phyloP scores from a whole-genome alignment of 2,888 invertebrate species.

The Ophion slaviceki region DNA sequence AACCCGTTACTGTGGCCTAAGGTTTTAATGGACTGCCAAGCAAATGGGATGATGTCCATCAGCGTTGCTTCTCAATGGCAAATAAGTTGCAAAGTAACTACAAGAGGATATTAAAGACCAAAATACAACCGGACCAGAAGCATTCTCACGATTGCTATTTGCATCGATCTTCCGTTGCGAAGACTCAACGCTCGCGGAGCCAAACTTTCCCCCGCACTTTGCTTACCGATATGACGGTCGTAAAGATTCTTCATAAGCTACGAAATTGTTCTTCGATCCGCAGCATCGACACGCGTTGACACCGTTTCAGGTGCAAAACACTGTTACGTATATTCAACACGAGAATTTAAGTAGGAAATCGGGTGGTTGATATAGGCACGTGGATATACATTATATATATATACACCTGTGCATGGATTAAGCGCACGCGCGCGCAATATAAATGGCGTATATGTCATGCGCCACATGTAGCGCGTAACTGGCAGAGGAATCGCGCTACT shows the following conservation, averaged over 20 bases:
- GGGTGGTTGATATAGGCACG: background rate
- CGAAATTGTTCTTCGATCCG: background rate
- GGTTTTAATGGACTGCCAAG: too few species aligned
- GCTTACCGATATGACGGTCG: too few species aligned
- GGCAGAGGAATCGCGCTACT: slow-evolving; percentile 76
- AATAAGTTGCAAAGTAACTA: too few species aligned
- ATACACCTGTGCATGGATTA: slow-evolving; percentile 25
- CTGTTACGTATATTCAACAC: background rate
- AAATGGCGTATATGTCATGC: slow-evolving; percentile 59
- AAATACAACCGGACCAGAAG: too few species aligned
- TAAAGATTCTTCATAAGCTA: background rate
- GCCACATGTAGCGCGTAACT: slow-evolving; percentile 79
- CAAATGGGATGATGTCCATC: too few species aligned
- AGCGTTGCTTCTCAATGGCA: too few species aligned
- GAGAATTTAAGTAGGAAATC: slow-evolving; percentile 34
- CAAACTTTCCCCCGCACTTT: too few species aligned
- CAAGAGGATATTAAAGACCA: too few species aligned
- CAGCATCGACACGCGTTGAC: background rate
- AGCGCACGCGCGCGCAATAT: slow-evolving; percentile 21
- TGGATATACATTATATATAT: background rate
- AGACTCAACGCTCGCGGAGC: too few species aligned
- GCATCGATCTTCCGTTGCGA: too few species aligned
- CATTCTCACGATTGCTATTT: too few species aligned
- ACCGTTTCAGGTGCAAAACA: background rate
- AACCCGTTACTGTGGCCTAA: too few species aligned